Base-by-base conservation (phyloP, 2,797 vertebrate species). In the Morelia viridis region DNA sequence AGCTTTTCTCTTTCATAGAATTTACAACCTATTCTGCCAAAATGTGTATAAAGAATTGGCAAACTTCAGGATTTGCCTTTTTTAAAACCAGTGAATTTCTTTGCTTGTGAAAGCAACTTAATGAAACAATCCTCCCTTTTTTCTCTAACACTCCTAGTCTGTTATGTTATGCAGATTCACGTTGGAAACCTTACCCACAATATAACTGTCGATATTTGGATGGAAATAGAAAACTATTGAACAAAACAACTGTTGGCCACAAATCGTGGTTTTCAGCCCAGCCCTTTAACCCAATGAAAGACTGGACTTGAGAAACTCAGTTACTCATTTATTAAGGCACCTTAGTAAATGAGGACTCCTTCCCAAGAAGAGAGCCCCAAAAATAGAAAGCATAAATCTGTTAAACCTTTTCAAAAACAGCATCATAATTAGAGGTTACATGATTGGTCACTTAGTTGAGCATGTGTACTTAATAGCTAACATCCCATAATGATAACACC, bases 201-300 rank as follows among this genome's bases (percentile, higher is more conserved):
- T 41, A 84, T 92, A 90, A 93, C 95, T 65, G 76, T 88, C 91
- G 90, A 88, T 96, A 89, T 96, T 93, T 96, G 94, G 89, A 94
- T 92, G 86, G 93, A 97, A 96, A 96, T 41, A 96, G 95, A 95
- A 96, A 95, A 93, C 96, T 95, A 57, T 85, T 31, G 94, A 96
- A 94, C 85, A 95, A 97, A 35, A 35, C 35, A 35, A 35, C 35
- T 35, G 35, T 35, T 35, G 35, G 35, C 35, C 35, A 35, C 35
- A 35, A 35, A 35, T 35, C 35, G 35, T 35, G 35, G 35, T 35
- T 35, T 35, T 35, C 35, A 35, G 35, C 1, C 35, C 35, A 35
- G 35, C 35, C 35, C 35, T 35, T 35, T 35, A 35, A 35, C 35
- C 35, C 35, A 35, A 35, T 35, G 35, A 35, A 35, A 35, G 35